Percentiles rank a stretch among this genome's conserved stretches.
Evolutionary conservation across 2,113 vertebrate species (phyloP).

Genomic region (Oncorhynchus tshawytscha): DNA sequence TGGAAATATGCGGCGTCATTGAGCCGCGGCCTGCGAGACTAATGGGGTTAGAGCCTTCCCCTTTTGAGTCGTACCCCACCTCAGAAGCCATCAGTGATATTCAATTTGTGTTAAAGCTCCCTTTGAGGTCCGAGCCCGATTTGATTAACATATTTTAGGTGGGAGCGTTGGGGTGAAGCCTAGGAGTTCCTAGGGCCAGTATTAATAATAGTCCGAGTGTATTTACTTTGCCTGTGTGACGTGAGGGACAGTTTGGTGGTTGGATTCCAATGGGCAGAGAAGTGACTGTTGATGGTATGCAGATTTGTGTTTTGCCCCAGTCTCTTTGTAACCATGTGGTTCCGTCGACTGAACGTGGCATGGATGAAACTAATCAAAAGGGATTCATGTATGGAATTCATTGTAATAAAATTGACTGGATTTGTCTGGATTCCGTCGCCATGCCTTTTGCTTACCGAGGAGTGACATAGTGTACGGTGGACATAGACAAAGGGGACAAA

Average conservation of each 20-base stretch:
- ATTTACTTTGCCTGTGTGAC: constrained; percentile 54
- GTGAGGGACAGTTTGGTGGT: constrained; percentile 54
- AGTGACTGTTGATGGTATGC: constrained; percentile 48
- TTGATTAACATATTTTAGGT: constrained; percentile 75
- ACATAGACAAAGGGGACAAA: constrained; percentile 60
- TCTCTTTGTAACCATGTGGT: constrained; percentile 41
- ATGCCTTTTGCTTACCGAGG: constrained; percentile 57
- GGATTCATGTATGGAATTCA: constrained; percentile 66
- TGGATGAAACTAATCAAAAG: constrained; percentile 71
- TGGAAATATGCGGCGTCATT: constrained; percentile 79
- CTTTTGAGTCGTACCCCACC: constrained; percentile 63
- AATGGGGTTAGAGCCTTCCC: constrained; percentile 74
- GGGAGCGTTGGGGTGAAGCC: constrained; percentile 48
- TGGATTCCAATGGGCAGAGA: constrained; percentile 33
- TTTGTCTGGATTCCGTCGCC: constrained; percentile 64
- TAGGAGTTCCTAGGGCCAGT: constrained; percentile 40
- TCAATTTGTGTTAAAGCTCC: constrained; percentile 71
- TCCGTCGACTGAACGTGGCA: constrained; percentile 41
- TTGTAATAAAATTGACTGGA: constrained; percentile 43
- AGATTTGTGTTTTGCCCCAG: constrained; percentile 50
- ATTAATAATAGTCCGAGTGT: constrained; percentile 71
- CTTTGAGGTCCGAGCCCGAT: constrained; percentile 67
- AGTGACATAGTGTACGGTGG: constrained; percentile 43
- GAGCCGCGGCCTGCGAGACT: constrained; percentile 74
- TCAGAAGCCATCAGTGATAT: constrained; percentile 72